Conservation (phyloP, 2,113 vertebrate genomes). For the Ictalurus furcatus region DNA sequence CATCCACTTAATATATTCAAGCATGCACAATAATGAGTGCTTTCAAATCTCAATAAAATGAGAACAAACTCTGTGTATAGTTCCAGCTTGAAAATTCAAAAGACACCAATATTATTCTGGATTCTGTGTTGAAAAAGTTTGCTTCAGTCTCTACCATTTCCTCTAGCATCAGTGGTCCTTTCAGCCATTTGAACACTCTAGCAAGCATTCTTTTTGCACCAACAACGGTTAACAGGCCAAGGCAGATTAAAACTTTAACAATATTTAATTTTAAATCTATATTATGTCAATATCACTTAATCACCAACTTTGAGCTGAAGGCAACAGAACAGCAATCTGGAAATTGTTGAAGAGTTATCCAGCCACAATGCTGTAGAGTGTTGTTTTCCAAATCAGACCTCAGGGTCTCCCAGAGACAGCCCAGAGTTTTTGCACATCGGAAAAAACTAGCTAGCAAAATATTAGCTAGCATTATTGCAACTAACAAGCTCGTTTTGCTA, state of each 20-base stretch:
- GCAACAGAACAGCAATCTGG: not conserved
- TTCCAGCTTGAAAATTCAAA: not conserved
- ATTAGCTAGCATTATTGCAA: not conserved
- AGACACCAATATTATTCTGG: not conserved
- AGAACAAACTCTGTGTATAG: not conserved
- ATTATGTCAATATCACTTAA: not conserved
- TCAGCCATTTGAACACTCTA: not conserved
- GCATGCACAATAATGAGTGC: not conserved
- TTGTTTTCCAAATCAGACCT: not conserved
- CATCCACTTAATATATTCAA: not conserved
- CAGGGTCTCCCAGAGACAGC: not conserved
- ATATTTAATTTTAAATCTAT: not conserved
- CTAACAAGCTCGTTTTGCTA: not conserved
- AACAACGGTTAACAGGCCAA: not conserved
- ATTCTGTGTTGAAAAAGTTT: not conserved
- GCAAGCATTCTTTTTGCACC: not conserved
- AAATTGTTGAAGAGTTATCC: not conserved
- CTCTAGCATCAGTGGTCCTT: not conserved
- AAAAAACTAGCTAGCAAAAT: not conserved
- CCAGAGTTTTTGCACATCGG: not conserved
- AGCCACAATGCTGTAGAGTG: not conserved
- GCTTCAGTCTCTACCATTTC: not conserved
- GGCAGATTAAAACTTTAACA: not conserved
- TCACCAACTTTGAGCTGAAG: not conserved
- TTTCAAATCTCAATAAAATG: not conserved